Percentiles rank a stretch among this genome's conserved stretches.
Evolutionary conservation across 2,797 vertebrate genomes (phyloP).

Genomic region (Oceanodroma leucorhoa): DNA sequence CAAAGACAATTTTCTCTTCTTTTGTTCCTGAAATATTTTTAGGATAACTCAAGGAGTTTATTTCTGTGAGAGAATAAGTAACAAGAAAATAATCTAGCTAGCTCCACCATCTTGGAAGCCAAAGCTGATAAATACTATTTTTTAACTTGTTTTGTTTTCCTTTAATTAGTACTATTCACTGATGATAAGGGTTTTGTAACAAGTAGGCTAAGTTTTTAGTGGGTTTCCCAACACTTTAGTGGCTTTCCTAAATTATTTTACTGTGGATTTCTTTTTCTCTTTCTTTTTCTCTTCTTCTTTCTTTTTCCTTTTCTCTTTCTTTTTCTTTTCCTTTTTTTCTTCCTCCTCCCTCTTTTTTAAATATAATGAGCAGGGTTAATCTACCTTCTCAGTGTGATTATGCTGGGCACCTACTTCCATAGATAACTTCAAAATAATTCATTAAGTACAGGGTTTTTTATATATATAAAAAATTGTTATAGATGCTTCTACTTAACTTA

Average conservation of each 20-base stretch:
- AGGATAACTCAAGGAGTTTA: neutral
- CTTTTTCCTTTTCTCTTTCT: rapidly evolving
- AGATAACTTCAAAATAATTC: neutral
- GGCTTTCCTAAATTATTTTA: neutral
- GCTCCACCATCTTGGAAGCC: neutral
- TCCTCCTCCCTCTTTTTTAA: neutral
- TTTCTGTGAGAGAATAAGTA: neutral
- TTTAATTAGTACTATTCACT: neutral
- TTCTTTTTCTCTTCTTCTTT: neutral
- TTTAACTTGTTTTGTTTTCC: neutral
- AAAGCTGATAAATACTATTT: neutral
- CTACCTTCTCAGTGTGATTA: neutral
- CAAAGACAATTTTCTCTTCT: neutral
- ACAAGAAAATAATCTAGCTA: neutral
- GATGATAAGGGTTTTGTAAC: neutral
- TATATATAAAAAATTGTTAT: neutral
- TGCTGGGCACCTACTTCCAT: neutral
- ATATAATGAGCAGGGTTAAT: neutral
- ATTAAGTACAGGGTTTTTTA: neutral
- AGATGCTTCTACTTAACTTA: neutral
- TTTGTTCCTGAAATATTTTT: neutral
- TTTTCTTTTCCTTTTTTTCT: neutral
- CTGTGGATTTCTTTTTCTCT: neutral
- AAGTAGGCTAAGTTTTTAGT: neutral
- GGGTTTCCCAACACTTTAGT: neutral